Percentiles rank a stretch among this genome's conserved stretches.
Evolutionary conservation across 2,113 vertebrate genomes (phyloP).

Genomic region (Grammomys surdaster): DNA sequence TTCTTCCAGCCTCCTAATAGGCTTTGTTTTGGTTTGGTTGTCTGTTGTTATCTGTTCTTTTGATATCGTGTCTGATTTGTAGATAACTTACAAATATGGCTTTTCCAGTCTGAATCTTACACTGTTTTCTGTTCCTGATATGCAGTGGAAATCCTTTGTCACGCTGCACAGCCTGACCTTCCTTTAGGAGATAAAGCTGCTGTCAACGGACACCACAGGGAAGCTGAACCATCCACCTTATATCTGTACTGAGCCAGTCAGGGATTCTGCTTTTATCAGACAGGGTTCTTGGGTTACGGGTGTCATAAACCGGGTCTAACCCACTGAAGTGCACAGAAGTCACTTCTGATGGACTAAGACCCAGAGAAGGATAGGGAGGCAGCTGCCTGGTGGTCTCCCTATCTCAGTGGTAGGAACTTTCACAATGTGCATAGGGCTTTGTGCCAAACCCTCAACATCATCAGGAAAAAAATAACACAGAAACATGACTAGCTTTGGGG

Average conservation of each 20-base stretch:
- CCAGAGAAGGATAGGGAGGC: too few species aligned
- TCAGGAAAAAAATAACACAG: not conserved
- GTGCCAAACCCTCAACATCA: too few species aligned
- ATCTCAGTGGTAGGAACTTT: not conserved
- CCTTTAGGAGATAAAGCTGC: not conserved
- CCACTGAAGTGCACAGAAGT: not conserved
- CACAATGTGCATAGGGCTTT: not conserved
- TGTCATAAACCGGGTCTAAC: not conserved
- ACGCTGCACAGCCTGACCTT: not conserved
- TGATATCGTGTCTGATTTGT: not conserved
- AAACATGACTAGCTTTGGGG: not conserved
- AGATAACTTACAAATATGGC: not conserved
- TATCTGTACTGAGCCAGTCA: not conserved
- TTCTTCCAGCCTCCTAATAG: not conserved
- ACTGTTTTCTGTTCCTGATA: not conserved
- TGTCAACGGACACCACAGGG: not conserved
- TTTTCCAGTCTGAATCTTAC: not conserved
- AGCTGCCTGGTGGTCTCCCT: too few species aligned
- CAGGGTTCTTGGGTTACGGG: not conserved
- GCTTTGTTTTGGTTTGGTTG: not conserved
- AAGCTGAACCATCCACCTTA: not conserved
- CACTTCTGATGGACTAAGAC: not conserved
- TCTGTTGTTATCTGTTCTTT: not conserved
- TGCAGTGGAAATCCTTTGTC: not conserved
- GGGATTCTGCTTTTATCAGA: not conserved